These are phyloP conservation scores for Otocyon megalotis DNA, from an alignment of 2,113 vertebrate genomes.

Conservation along the genomic window DNA sequence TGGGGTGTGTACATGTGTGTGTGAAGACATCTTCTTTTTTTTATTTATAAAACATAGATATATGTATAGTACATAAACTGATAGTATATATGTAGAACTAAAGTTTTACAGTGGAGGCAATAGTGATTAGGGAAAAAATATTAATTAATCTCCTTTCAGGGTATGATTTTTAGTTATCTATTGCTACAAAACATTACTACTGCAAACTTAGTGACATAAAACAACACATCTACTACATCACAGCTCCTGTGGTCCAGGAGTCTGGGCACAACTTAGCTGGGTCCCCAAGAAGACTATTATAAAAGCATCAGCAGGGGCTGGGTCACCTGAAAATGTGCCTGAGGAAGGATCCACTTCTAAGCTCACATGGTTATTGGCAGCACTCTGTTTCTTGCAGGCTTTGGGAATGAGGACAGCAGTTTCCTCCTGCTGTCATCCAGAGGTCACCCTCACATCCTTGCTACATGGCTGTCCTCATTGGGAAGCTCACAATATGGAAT, in stretches of 20 bases:
- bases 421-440: not conserved
- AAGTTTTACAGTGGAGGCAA: not conserved
- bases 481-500: not conserved
- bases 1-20: not conserved
- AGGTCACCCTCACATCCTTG: not conserved
- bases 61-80: not conserved
- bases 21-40: not conserved
- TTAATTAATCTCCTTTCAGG: not conserved
- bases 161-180: not conserved
- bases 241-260: not conserved
- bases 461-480: not conserved
- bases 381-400: not conserved
- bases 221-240: not conserved
- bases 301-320: not conserved
- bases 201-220: conserved; percentile 1
- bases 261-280: not conserved
- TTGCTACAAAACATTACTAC: not conserved
- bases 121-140: not conserved
- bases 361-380: not conserved
- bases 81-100: not conserved
- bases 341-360: not conserved
- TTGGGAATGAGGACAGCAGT: not conserved
- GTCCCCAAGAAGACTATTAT: not conserved
- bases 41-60: not conserved
- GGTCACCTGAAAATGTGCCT: not conserved